Evolutionary conservation across 2,797 vertebrate genomes (phyloP).

Genomic region (Lepilemur septentrionalis): DNA sequence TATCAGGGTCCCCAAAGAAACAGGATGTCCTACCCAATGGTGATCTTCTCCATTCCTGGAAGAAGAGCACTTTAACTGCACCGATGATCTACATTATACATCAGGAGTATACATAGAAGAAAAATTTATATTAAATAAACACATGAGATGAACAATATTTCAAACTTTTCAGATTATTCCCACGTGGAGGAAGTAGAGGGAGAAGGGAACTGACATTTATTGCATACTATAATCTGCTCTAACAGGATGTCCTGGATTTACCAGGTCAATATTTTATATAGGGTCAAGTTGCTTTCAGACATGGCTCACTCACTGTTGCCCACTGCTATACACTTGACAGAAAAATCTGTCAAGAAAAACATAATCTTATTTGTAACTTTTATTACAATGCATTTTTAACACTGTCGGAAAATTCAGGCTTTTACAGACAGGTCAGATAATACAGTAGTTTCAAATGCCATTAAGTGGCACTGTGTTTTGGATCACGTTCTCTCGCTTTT

Average conservation of each 20-base stretch:
- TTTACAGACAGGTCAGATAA: neutral
- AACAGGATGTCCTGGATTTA: neutral
- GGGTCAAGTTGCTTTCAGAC: neutral
- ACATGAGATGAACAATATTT: neutral
- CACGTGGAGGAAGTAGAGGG: neutral
- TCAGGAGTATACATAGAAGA: neutral
- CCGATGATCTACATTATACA: neutral
- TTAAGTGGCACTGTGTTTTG: neutral
- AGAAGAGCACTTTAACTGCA: neutral
- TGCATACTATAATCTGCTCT: neutral
- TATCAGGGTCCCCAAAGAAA: neutral
- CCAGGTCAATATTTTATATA: slow-evolving; percentile 17
- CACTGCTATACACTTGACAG: neutral
- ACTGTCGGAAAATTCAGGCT: slow-evolving; percentile 12
- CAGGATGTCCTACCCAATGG: neutral
- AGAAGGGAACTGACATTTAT: neutral
- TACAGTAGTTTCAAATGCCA: neutral
- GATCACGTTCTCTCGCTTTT: neutral
- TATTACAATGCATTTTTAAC: slow-evolving; percentile 10
- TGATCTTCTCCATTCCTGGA: neutral
- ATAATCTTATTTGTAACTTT: neutral
- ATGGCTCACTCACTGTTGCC: neutral
- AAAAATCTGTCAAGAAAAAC: slow-evolving; percentile 11
- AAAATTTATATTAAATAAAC: neutral
- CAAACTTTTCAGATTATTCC: neutral